Base-by-base conservation (phyloP, 2,888 invertebrate species). In the Oxytorus armatus region DNA sequence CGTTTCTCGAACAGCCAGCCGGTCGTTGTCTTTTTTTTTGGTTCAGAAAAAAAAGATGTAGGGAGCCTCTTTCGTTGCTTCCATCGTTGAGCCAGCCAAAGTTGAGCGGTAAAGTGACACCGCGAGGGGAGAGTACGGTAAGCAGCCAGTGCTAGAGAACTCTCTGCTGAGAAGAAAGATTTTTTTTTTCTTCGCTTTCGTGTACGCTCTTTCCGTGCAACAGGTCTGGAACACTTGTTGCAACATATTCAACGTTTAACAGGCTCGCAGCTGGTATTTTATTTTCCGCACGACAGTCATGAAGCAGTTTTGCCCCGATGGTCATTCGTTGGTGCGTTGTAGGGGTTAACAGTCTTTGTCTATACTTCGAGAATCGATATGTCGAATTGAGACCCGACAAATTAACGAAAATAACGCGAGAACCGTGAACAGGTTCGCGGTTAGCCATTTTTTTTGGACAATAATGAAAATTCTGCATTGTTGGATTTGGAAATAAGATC, bases 211-310 rank as follows among this genome's bases (percentile, higher is more conserved):
- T 66, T 61, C 21, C 65, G 44, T 18, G 81, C 81, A 81, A 81
- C 81, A 81, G 81, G 81, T 81, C 77, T 51, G 44, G 44, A 44
- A 77, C 74, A 81, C 81, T 81, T 77, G 81, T 81, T 81, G 81
- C 63, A 29, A 51, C 33, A 8, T n/a, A 29, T 49, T 57, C 53
- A n/a, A 49, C 49, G 49, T 59, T 61, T 25, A 51, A 53, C 33
- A 36, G 49, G 36, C 33, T 21, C 16, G 21, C 14, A 36, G n/a
- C 36, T 18, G 49, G 21, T 7, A 33, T n/a, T 63, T 47, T 47
- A 44, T 65, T 49, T n/a, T 14, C 1, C 10, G 3, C 33, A 10
- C n/a, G 33, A 21, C 0, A 29, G 11, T 29, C 21, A 21, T 66
- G 21, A 66, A 36, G 33, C 36, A 8, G 8, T 8, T 8, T 36